Evolutionary conservation across 2,888 invertebrate species (phyloP).

Genomic region (Amphiduros pacificus): DNA sequence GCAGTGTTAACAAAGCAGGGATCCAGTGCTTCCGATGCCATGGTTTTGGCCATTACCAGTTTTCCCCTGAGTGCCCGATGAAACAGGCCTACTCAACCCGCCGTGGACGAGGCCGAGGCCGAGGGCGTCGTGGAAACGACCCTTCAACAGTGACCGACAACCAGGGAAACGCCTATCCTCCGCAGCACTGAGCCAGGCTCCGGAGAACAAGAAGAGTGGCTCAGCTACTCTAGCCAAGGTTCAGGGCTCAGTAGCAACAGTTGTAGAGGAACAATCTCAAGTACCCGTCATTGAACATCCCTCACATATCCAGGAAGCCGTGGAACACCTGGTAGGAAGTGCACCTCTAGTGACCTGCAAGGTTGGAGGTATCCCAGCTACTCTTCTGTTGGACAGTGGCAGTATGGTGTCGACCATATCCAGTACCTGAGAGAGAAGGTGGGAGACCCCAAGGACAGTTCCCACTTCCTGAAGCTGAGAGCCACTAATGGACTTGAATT

Average conservation of each 20-base stretch:
- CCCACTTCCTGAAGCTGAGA: background rate
- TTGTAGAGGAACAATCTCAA: too few relatives aligned
- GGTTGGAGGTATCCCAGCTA: background rate
- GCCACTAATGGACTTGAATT: background rate
- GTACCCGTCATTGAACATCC: too few relatives aligned
- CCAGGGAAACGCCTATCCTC: background rate
- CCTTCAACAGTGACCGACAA: too few relatives aligned
- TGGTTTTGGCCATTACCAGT: background rate
- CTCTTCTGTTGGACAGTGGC: background rate
- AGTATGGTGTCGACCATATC: background rate
- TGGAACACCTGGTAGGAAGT: too few relatives aligned
- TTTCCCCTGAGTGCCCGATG: background rate
- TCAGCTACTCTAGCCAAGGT: background rate
- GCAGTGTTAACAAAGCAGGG: too few relatives aligned
- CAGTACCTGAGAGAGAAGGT: background rate
- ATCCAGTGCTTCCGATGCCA: background rate
- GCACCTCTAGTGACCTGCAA: background rate
- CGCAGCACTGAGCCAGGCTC: background rate
- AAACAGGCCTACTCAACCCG: background rate
- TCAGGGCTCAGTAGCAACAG: too few relatives aligned
- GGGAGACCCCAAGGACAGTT: background rate
- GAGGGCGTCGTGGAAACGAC: too few relatives aligned
- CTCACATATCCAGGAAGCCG: too few relatives aligned
- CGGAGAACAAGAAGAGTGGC: background rate
- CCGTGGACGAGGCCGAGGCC: background rate